phyloP scores from a whole-genome alignment of 2,113 vertebrate genomes.

The Archocentrus centrarchus region DNA sequence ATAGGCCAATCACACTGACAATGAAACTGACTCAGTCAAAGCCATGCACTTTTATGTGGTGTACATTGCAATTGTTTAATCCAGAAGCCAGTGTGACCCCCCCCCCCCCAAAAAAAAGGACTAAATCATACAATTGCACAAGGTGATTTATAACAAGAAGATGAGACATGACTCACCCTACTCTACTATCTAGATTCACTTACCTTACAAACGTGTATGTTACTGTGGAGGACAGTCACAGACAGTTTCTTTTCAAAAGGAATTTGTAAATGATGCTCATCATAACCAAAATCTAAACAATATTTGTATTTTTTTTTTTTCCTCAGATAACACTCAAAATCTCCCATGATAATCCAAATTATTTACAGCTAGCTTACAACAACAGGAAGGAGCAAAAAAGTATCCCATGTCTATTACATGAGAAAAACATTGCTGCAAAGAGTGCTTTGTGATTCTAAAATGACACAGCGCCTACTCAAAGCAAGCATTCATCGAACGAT shows the following conservation, averaged over 20 bases:
- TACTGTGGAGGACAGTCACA: not conserved
- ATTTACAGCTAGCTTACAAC: not conserved
- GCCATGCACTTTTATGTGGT: not conserved
- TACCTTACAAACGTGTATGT: not conserved
- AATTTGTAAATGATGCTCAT: not conserved
- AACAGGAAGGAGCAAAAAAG: not conserved
- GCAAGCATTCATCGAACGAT: slow-evolving; percentile 69
- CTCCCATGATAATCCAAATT: not conserved
- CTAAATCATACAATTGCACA: not conserved
- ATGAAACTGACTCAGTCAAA: not conserved
- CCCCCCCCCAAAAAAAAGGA: not conserved
- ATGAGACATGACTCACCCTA: not conserved
- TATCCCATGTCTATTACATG: not conserved
- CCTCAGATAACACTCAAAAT: not conserved
- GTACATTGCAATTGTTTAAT: not conserved
- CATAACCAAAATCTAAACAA: not conserved
- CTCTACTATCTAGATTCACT: not conserved
- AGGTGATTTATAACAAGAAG: not conserved
- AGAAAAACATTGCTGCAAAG: slow-evolving; percentile 43
- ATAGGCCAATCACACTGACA: not conserved
- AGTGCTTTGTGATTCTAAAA: slow-evolving; percentile 51
- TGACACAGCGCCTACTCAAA: slow-evolving; percentile 68
- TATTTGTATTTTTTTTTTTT: fast-evolving
- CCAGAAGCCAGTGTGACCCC: not conserved
- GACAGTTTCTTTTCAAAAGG: not conserved